These are phyloP conservation scores for Lagorchestes hirsutus DNA, from an alignment of 2,797 vertebrate species.

Conservation along the genomic window DNA sequence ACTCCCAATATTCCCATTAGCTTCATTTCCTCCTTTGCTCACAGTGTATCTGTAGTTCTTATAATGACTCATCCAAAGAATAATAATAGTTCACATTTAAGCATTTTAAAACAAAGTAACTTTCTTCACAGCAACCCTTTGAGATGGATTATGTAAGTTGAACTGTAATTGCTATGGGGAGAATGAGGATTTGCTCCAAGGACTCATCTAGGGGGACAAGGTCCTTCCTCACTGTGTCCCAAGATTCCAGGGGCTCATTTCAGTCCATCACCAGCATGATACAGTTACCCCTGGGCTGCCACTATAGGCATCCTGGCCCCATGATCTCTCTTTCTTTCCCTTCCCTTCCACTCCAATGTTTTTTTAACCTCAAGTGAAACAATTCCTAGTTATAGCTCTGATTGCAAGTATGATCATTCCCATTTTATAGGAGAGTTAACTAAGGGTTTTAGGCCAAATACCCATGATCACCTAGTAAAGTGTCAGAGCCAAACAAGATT, in stretches of 20 bases:
- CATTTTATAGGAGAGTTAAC: not conserved
- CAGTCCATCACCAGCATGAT: not conserved
- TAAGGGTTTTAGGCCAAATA: not conserved
- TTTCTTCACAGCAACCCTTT: not conserved
- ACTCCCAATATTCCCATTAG: not conserved
- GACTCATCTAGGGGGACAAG: not conserved
- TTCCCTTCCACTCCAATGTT: not conserved
- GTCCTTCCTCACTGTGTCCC: not conserved
- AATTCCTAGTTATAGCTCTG: not conserved
- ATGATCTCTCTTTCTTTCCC: not conserved
- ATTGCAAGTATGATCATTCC: not conserved
- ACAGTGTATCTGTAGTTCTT: not conserved
- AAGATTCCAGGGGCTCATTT: not conserved
- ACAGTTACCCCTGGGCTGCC: not conserved
- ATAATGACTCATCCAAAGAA: not conserved
- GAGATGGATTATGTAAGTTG: not conserved
- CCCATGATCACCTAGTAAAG: not conserved
- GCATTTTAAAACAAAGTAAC: not conserved
- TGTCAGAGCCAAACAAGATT: not conserved
- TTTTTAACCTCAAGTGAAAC: not conserved
- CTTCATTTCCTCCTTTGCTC: rapidly evolving
- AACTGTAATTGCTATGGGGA: not conserved
- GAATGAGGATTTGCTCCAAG: not conserved
- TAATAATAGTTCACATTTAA: not conserved
- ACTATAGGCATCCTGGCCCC: not conserved